phyloP scores from a whole-genome alignment of 2,797 vertebrate species.

The Acanthornis magna region DNA sequence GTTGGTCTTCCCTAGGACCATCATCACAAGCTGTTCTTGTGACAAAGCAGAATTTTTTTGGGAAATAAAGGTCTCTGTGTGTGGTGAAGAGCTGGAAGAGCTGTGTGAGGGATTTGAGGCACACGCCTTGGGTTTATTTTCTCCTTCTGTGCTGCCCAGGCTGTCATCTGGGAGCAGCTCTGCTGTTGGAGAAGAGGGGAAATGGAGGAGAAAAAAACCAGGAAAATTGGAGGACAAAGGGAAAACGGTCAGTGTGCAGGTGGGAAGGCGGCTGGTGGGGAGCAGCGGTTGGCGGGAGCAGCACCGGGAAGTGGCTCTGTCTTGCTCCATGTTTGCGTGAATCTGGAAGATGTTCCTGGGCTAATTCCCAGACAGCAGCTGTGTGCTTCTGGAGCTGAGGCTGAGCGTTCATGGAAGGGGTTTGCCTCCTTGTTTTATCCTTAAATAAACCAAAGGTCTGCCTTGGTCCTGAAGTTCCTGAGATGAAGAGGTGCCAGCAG shows the following conservation, averaged over 20 bases:
- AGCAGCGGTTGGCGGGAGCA: not conserved
- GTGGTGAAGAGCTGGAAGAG: not conserved
- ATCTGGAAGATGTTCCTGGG: not conserved
- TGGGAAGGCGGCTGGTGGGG: not conserved
- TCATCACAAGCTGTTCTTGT: not conserved
- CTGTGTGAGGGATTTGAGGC: no score
- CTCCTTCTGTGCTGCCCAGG: rapidly evolving
- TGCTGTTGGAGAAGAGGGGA: not conserved
- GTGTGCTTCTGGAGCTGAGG: not conserved
- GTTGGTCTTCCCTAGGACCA: not conserved
- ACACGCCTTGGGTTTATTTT: not conserved
- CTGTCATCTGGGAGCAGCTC: not conserved
- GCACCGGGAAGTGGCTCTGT: rapidly evolving
- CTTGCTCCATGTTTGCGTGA: rapidly evolving
- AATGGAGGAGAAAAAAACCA: not conserved
- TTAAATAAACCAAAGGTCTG: not conserved
- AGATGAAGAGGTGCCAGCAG: not conserved
- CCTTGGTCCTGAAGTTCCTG: not conserved
- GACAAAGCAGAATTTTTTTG: not conserved
- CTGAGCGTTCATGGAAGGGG: rapidly evolving
- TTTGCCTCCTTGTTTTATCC: not conserved
- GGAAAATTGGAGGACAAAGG: not conserved
- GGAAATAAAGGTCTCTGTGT: not conserved
- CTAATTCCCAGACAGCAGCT: not conserved
- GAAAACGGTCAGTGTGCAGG: rapidly evolving